phyloP scores from a whole-genome alignment of 2,888 invertebrate genomes.

The Drosophila emarginata region DNA sequence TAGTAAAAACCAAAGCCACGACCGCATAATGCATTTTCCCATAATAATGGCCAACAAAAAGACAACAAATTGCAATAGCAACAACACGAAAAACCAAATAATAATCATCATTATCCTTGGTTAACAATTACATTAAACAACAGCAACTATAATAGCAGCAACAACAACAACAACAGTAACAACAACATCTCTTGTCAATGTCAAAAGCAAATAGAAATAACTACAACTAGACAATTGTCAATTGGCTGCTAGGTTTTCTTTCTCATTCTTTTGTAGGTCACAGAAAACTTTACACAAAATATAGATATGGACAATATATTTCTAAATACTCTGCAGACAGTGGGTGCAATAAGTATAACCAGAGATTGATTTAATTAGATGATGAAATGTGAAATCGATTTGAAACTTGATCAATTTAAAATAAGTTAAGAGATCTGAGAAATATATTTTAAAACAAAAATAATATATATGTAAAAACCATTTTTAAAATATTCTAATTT shows the following conservation, averaged over 20 bases:
- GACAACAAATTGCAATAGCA: neutral
- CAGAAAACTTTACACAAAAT: neutral
- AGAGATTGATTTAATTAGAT: too few species aligned
- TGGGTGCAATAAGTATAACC: neutral
- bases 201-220: conserved; percentile 3
- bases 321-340: neutral
- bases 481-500: too few species aligned
- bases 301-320: neutral
- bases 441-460: too few species aligned
- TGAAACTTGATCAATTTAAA: too few species aligned
- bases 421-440: too few species aligned
- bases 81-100: neutral
- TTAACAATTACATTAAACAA: conserved; percentile 1
- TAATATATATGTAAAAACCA: too few species aligned
- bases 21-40: neutral
- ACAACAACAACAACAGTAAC: conserved; percentile 8
- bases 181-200: neutral
- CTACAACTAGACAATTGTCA: neutral
- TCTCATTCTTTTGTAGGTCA: neutral
- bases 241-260: neutral
- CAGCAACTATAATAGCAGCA: conserved; percentile 2
- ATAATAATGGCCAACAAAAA: conserved; percentile 14
- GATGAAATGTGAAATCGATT: too few species aligned
- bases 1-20: neutral
- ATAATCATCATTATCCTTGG: conserved; percentile 1